Evolutionary conservation across 2,113 vertebrate species (phyloP), one percentile per base, ranked within the genome.

Genomic region (Isichthys henryi): DNA sequence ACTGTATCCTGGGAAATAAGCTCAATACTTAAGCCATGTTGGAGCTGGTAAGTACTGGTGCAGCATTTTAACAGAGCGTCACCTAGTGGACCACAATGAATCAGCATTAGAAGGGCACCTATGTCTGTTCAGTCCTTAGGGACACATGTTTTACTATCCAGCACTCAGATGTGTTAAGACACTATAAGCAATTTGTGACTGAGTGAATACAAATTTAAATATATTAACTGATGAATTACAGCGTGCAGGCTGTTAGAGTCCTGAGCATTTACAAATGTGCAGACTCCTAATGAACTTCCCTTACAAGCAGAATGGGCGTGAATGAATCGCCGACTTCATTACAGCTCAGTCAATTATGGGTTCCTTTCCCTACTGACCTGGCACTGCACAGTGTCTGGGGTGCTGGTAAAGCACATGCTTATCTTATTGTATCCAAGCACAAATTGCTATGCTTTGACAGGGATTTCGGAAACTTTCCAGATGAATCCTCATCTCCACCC

Each of bases 301-400:
- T 48, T 23, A 35, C 23, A 43, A 43, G 45, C 90, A 77, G 15
- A 46, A 3, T 62, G 58, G 10, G 87, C 3, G 21, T 45, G 88
- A 70, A 62, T 87, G 88, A 88, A 91, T 91, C 87, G 58, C 88
- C 87, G 85, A 88, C 43, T 85, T 82, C 53, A 90, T 86, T 89
- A 85, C 86, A 15, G 80, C 77, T 86, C 43, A 21, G 80, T 56
- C 88, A 90, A 87, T 91, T 83, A n/a, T 62, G 48, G 39, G 70
- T 89, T 88, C 86, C 89, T 62, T n/a, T 62, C 58, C 23, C 58
- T 8, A 88, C 35, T 9, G 39, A 83, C 5, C 80, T n/a, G 11
- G 23, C 19, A 19, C 5, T 83, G 43, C 43, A 83, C 15, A 83
- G 43, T 17, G 11, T 7, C 80, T 23, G 27, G 8, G 80, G 15